Conservation (phyloP, 1,140 invertebrate genomes). For the Neodiprion lecontei region DNA sequence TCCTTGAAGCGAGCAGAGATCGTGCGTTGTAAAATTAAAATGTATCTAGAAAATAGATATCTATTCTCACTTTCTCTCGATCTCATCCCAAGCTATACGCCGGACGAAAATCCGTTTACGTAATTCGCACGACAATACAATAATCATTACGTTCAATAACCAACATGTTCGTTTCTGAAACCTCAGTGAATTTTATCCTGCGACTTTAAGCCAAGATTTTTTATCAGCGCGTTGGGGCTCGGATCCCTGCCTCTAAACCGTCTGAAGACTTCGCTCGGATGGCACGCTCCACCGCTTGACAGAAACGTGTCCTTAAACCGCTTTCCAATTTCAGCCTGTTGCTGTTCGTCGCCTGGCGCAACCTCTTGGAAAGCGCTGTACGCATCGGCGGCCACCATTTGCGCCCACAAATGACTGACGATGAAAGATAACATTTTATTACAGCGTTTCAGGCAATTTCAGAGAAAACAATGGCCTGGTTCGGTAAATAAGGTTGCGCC, state of each 20-base stretch:
- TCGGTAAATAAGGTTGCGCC: too few relatives aligned
- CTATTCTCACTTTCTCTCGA: too few relatives aligned
- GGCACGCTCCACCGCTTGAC: conserved; percentile 79
- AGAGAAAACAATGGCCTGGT: neutral
- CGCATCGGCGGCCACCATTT: conserved; percentile 89
- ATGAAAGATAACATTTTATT: conserved; percentile 27
- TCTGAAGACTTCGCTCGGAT: conserved; percentile 85
- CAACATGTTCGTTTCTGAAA: neutral
- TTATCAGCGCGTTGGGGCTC: conserved; percentile 80
- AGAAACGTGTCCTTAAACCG: conserved; percentile 88
- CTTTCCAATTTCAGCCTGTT: conserved; percentile 66
- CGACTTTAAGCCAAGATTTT: conserved; percentile 65
- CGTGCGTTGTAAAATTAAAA: too few relatives aligned
- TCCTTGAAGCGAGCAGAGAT: too few relatives aligned
- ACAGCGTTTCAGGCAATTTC: neutral
- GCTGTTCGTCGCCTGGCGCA: conserved; percentile 52
- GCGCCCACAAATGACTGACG: conserved; percentile 77
- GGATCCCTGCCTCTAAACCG: conserved; percentile 92
- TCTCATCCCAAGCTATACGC: too few relatives aligned
- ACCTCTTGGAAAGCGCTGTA: conserved; percentile 84
- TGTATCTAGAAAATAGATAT: too few relatives aligned
- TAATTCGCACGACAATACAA: too few relatives aligned
- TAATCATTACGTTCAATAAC: too few relatives aligned
- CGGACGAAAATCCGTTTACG: too few relatives aligned
- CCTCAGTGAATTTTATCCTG: neutral